A percentile compares a stretch with the other conserved stretches of the same genome.
These are phyloP conservation scores for Pogonognathellus flavescens DNA, from an alignment of 1,140 invertebrate genomes.

Conservation along the genomic window DNA sequence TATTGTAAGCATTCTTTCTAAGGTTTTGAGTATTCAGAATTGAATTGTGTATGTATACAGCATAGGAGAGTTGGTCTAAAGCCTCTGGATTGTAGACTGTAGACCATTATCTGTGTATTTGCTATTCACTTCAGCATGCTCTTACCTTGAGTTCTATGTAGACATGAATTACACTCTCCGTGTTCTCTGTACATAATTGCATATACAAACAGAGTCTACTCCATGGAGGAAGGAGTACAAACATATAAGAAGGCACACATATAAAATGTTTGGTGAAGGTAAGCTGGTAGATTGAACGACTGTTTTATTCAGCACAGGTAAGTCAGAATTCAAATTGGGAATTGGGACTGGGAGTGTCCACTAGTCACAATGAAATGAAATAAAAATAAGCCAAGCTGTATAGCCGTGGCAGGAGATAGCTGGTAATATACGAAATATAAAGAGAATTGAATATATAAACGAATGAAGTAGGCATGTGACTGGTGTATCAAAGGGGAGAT, in stretches of 20 bases:
- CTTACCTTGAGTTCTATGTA: background rate
- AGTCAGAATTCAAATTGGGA: conserved; percentile 48
- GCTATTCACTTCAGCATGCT: conserved; percentile 27
- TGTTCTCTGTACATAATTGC: background rate
- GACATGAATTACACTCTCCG: too few species aligned
- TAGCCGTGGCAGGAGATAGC: background rate
- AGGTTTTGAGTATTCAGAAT: too few species aligned
- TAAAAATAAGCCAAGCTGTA: conserved; percentile 37
- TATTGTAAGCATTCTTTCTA: too few species aligned
- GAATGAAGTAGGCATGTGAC: background rate
- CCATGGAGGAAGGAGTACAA: background rate
- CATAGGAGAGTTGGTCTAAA: too few species aligned
- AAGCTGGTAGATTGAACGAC: background rate
- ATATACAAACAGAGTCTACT: background rate
- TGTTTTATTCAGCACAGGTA: conserved; percentile 32
- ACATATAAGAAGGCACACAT: background rate
- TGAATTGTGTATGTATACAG: too few species aligned
- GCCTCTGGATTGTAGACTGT: background rate
- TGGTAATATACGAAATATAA: too few species aligned
- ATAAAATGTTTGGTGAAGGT: conserved; percentile 18
- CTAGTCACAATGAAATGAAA: conserved; percentile 50
- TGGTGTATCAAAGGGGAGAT: conserved; percentile 20
- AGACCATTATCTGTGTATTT: conserved; percentile 28
- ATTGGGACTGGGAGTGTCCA: conserved; percentile 54
- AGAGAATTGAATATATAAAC: too few species aligned